phyloP scores from a whole-genome alignment of 1,140 invertebrate genomes.

The Lasaia peninsularis region DNA sequence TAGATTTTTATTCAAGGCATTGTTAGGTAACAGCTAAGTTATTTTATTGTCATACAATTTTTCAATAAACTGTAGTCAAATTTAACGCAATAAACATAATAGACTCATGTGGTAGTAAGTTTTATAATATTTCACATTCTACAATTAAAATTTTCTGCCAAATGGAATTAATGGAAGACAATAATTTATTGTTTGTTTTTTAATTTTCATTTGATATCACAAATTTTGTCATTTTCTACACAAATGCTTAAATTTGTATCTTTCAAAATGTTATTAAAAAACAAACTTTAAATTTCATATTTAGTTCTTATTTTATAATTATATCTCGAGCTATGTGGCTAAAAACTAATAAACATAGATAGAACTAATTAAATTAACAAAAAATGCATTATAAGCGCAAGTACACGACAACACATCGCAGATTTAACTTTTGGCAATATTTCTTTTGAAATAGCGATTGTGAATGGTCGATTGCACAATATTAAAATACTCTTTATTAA shows the following conservation, averaged over 20 bases:
- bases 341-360: constrained; percentile 40
- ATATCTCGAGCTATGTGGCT: constrained; percentile 39
- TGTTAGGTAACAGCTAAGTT: constrained; percentile 33
- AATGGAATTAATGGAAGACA: constrained; percentile 72
- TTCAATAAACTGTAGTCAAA: constrained; percentile 12
- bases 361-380: constrained; percentile 67
- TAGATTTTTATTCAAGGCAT: constrained; percentile 62
- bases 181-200: constrained; percentile 25
- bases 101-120: constrained; percentile 42
- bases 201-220: constrained; percentile 22
- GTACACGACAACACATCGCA: constrained; percentile 24
- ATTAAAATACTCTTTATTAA: constrained; percentile 62
- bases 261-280: constrained; percentile 16
- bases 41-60: constrained; percentile 10
- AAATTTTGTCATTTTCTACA: constrained; percentile 20
- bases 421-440: constrained; percentile 50
- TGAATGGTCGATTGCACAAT: constrained; percentile 66
- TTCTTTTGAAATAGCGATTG: constrained; percentile 41
- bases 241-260: constrained; percentile 13
- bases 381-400: constrained; percentile 59
- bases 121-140: constrained; percentile 49
- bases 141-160: constrained; percentile 65
- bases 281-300: constrained; percentile 26
- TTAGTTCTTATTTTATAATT: constrained; percentile 39
- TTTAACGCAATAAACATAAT: constrained; percentile 20